Base-by-base conservation (phyloP, 2,797 vertebrate genomes). In the Limnodromus scolopaceus region DNA sequence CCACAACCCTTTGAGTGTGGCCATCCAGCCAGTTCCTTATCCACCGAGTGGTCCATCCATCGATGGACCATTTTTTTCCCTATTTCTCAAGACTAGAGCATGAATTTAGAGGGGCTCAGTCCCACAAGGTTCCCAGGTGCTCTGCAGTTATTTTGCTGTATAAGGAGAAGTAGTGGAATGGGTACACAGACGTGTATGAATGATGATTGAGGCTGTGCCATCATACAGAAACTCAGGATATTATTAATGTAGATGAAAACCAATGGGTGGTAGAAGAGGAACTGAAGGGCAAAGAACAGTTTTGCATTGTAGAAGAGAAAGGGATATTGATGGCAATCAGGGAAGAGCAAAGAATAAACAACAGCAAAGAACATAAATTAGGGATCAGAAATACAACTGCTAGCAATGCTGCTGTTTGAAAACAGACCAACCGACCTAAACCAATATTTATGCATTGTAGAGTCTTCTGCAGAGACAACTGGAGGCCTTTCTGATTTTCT, bases 351-450 rank as follows among this genome's bases (percentile, higher is more conserved):
- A 89, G 38, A 94, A 89, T 66, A 84, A 82, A 38, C 46, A 95
- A 74, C 45, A 84, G 38, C 53, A 77, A 78, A 91, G 48, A 85
- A 32, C 46, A 63, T 79, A 86, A 86, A 91, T 81, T 84, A 77
- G 38, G 30, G n/a, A 78, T 79, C 51, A 84, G 70, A 94, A 93
- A 81, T 68, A 48, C 87, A 96, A 95, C 72, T 14, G 18, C 60
- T 71, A 80, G 87, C 93, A 96, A 38, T 89, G 87, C 74, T 96
- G 71, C 78, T 23, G 18, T 95, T 93, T 96, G 95, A 97, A 97
- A 97, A 96, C 96, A 97, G 84, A 84, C 63, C 41, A 49, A 58
- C 32, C 2, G 13, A 90, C 89, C 82, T 79, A 93, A 95, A 91
- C 54, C 78, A 94, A 54, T 92, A 86, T 96, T 97, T 97, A 72